Percentiles rank a stretch among this genome's conserved stretches.
Evolutionary conservation across 92 coral and sea anemone species (phyloP).

Genomic region (Desmophyllum pertusum): DNA sequence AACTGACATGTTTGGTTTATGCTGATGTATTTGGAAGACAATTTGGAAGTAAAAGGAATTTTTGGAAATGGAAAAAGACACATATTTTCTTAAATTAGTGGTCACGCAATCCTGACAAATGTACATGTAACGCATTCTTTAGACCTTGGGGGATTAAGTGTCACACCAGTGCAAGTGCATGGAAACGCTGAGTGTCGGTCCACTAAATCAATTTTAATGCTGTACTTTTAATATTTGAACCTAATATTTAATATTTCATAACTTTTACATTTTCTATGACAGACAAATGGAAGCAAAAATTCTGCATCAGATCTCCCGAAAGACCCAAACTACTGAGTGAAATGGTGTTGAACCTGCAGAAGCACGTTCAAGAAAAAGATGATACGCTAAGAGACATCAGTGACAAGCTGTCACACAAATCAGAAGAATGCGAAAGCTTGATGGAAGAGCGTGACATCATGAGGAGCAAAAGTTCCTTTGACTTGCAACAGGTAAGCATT

Average conservation of each 20-base stretch:
- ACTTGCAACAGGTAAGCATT: slow-evolving; percentile 74
- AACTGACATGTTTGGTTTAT: neutral
- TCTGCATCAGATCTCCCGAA: slow-evolving; percentile 40
- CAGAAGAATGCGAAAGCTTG: slow-evolving; percentile 86
- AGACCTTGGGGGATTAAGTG: too few species aligned
- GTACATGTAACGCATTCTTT: too few species aligned
- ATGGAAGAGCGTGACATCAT: slow-evolving; percentile 81
- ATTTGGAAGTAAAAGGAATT: too few species aligned
- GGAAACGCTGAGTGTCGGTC: too few species aligned
- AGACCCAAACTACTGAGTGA: slow-evolving; percentile 58
- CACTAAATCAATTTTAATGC: neutral
- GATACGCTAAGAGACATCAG: slow-evolving; percentile 70
- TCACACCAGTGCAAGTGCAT: too few species aligned
- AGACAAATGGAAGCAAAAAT: slow-evolving; percentile 34
- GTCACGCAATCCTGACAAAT: neutral
- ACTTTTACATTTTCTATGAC: neutral
- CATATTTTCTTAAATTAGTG: neutral
- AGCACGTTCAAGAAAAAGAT: slow-evolving; percentile 69
- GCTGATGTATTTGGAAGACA: too few species aligned
- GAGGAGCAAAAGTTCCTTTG: slow-evolving; percentile 73
- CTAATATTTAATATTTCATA: neutral
- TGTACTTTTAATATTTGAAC: neutral
- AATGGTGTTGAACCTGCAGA: slow-evolving; percentile 66
- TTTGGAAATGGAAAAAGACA: neutral
- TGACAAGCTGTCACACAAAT: slow-evolving; percentile 73